Percentiles rank a stretch among this genome's conserved stretches.
phyloP scores from a whole-genome alignment of 2,797 vertebrate species.

The Uromys caudimaculatus region DNA sequence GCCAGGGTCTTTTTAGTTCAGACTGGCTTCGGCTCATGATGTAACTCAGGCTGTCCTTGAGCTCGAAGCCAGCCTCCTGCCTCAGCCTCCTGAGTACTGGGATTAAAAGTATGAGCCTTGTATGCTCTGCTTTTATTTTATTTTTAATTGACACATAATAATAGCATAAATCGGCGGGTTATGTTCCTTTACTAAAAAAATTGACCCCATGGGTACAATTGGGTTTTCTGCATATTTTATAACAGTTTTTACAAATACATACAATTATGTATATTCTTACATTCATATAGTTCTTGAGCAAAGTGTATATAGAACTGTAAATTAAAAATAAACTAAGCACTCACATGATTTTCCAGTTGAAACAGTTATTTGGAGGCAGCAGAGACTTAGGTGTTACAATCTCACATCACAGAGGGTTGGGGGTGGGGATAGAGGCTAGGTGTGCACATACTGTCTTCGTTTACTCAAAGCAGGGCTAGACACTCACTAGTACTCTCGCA shows the following conservation, averaged over 20 bases:
- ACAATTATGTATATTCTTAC: neutral
- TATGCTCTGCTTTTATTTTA: constrained; percentile 5
- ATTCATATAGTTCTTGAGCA: neutral
- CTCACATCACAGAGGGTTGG: neutral
- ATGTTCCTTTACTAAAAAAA: neutral
- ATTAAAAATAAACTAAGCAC: constrained; percentile 8
- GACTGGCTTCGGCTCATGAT: neutral
- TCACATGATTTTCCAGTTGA: neutral
- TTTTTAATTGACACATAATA: constrained; percentile 5
- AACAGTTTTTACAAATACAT: neutral
- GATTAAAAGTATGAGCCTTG: neutral
- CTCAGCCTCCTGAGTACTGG: neutral
- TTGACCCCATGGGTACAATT: neutral
- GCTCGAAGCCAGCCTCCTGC: neutral
- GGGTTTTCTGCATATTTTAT: constrained; percentile 12
- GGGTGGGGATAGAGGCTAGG: rapidly evolving
- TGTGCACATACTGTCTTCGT: neutral
- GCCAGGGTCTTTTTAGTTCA: neutral
- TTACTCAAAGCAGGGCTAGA: constrained; percentile 2
- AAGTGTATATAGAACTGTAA: neutral
- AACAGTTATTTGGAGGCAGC: neutral
- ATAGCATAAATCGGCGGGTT: neutral
- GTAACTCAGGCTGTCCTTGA: neutral
- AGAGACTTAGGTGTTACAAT: neutral
- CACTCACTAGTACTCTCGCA: neutral